Evolutionary conservation across 2,113 vertebrate genomes (phyloP).

Genomic region (Eulemur macaco): DNA sequence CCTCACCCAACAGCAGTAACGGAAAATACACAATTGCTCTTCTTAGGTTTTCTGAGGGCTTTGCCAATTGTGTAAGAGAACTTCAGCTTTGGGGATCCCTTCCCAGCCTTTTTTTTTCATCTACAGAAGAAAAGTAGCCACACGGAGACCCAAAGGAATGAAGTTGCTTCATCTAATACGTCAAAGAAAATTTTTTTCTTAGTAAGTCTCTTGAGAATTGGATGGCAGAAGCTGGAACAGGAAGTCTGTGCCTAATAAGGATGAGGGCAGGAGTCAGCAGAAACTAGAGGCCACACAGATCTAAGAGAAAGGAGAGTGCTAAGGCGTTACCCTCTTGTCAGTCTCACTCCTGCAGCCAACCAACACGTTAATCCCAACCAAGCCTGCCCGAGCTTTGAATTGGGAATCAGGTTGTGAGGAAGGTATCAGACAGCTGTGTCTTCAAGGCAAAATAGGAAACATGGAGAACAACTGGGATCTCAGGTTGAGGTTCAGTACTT

Average conservation of each 20-base stretch:
- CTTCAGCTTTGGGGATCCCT: background rate
- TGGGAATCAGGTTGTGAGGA: background rate
- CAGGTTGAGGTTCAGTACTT: background rate
- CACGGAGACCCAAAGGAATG: background rate
- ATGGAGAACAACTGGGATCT: background rate
- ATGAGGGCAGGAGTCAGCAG: fast-evolving
- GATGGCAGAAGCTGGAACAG: background rate
- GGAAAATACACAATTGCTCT: background rate
- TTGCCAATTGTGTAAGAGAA: background rate
- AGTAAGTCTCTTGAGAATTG: background rate
- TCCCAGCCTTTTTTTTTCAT: background rate
- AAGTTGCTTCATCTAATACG: background rate
- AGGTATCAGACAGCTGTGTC: background rate
- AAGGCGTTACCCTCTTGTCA: background rate
- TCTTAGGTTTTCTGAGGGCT: background rate
- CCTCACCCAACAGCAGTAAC: background rate
- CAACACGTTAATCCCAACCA: background rate
- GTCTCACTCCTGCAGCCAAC: background rate
- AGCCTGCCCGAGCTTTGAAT: background rate
- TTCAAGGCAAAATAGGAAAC: background rate
- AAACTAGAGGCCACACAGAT: too few relatives aligned
- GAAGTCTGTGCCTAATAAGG: background rate
- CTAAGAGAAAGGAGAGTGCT: background rate
- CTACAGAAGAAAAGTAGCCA: background rate
- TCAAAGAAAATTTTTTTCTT: background rate